phyloP scores from a whole-genome alignment of 2,797 vertebrate species.

The Lates japonicus region DNA sequence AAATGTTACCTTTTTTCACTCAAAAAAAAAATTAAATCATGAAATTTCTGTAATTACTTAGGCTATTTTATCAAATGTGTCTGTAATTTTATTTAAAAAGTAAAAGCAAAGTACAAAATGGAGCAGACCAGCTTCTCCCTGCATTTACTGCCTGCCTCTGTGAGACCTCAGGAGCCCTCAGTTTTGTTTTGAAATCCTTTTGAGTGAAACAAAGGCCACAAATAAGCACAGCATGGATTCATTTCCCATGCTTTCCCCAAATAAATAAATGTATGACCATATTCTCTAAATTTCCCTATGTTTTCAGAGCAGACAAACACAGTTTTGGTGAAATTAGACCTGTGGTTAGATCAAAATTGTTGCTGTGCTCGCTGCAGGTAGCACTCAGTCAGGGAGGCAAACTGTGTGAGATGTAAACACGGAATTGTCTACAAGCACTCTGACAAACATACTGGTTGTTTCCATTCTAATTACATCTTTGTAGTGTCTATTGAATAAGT shows the following conservation, averaged over 20 bases:
- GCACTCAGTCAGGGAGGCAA: slow-evolving; percentile 50
- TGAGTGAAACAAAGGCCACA: slow-evolving; percentile 34
- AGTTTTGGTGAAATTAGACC: slow-evolving; percentile 68
- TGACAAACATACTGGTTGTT: slow-evolving; percentile 44
- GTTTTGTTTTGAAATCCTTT: slow-evolving; percentile 31
- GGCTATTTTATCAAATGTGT: background rate
- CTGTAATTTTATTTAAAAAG: background rate
- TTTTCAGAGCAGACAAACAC: slow-evolving; percentile 48
- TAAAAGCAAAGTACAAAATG: background rate
- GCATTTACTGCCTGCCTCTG: background rate
- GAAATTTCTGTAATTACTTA: background rate
- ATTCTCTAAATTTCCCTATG: background rate
- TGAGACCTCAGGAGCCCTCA: slow-evolving; percentile 4
- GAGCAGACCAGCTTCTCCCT: background rate
- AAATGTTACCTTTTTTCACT: background rate
- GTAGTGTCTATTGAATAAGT: slow-evolving; percentile 41
- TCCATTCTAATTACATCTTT: slow-evolving; percentile 63
- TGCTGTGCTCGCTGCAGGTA: slow-evolving; percentile 54
- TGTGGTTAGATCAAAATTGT: slow-evolving; percentile 57
- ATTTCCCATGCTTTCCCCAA: slow-evolving; percentile 32
- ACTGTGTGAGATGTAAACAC: slow-evolving; percentile 65
- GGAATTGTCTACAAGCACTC: slow-evolving; percentile 49
- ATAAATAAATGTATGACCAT: slow-evolving; percentile 56
- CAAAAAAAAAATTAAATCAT: too few relatives aligned
- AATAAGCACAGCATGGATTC: slow-evolving; percentile 44